Percentiles rank a stretch among this genome's conserved stretches.
These are phyloP conservation scores for Doris montereyensis DNA, from an alignment of 2,888 invertebrate species.

Conservation along the genomic window DNA sequence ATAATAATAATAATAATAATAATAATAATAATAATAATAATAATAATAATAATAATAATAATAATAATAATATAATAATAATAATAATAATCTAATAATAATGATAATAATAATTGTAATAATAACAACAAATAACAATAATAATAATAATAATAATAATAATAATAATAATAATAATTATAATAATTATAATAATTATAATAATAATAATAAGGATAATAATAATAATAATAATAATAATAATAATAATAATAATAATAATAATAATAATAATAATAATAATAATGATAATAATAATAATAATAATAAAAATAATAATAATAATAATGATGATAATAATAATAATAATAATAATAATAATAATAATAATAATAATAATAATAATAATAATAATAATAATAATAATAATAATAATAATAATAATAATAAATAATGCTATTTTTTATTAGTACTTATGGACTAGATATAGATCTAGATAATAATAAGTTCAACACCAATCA, in stretches of 20 bases:
- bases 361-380: conserved; percentile 9
- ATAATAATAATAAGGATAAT: not conserved
- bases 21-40: conserved; percentile 16
- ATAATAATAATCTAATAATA: not conserved
- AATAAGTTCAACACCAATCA: too few species aligned
- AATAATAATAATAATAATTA: conserved; percentile 16
- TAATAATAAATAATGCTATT: too few species aligned
- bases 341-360: conserved; percentile 7
- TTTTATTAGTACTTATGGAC: too few species aligned
- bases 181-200: not conserved
- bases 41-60: conserved; percentile 1
- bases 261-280: conserved; percentile 7
- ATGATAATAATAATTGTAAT: not conserved
- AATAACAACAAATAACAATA: not conserved
- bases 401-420: not conserved
- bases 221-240: not conserved
- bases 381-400: not conserved
- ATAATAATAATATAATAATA: conserved; percentile 17
- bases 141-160: conserved; percentile 14
- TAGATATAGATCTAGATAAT: too few species aligned
- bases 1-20: conserved; percentile 9
- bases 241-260: not conserved
- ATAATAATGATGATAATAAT: not conserved
- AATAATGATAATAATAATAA: conserved; percentile 5
- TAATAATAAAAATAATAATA: not conserved